Conservation (phyloP, 2,113 vertebrate species). For the Lynx canadensis region DNA sequence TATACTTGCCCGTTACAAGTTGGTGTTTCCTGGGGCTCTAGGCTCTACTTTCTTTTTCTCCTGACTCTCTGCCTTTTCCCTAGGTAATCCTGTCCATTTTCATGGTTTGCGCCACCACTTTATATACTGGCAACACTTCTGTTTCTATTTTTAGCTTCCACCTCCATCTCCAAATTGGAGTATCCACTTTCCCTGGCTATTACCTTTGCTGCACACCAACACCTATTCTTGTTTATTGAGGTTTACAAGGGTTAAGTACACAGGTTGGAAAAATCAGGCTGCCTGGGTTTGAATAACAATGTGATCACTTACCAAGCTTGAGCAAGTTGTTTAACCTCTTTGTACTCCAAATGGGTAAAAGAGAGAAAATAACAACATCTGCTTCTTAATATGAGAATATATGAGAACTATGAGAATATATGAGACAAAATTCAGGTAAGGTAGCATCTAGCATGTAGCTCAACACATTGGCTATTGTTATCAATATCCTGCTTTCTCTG, state of each 20-base stretch:
- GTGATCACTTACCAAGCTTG: not conserved
- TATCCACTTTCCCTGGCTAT: not conserved
- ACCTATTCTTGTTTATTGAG: not conserved
- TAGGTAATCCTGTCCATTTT: not conserved
- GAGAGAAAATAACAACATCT: not conserved
- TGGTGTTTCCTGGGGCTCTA: not conserved
- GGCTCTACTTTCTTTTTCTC: constrained; percentile 10
- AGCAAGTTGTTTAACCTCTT: not conserved
- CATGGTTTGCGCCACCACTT: not conserved
- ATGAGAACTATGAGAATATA: not conserved
- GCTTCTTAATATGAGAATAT: not conserved
- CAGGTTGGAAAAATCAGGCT: constrained; percentile 6
- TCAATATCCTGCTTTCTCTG: not conserved
- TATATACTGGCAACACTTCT: not conserved
- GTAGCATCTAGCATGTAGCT: not conserved
- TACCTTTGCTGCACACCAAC: not conserved
- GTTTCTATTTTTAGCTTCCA: not conserved
- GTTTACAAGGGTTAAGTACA: not conserved
- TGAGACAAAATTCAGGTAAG: not conserved
- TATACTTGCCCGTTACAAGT: not conserved
- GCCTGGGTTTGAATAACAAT: not conserved
- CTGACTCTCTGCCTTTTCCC: not conserved
- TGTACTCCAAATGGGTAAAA: not conserved
- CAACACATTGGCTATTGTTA: not conserved
- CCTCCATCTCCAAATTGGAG: not conserved